Base-by-base conservation (phyloP, 2,113 vertebrate genomes). In the Brachirus orientalis region DNA sequence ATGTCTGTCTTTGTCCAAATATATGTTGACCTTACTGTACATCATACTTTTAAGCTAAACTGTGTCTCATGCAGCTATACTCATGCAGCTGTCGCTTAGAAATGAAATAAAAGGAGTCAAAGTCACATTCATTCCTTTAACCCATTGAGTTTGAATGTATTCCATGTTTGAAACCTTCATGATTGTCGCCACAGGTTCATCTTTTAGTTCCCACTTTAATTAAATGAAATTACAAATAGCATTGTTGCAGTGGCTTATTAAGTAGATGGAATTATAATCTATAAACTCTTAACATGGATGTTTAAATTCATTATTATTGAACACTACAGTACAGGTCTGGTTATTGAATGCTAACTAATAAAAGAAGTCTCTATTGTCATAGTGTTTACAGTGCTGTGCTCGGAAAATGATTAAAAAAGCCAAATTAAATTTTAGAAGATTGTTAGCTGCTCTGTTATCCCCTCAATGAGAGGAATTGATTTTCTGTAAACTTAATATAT, bases 251-350 rank as follows among this genome's bases (percentile, higher is more conserved):
- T 51, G 62, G 54, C 62, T 19, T 53, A 71, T 85, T 79, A 78
- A 85, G 67, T 11, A 28, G 54, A 75, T 75, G 36, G 63, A 74
- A 52, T 73, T 52, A 75, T 64, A 71, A 77, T 79, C 59, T 63
- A 60, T 43, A 60, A 57, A 63, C 72, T 44, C 58, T 63, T 41
- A 69, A 62, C 79, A 56, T 33, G 65, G 68, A n/a, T 28, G 47
- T 56, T 77, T 85, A 78, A 83, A 89, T 88, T 73, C 72, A 79
- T 48, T 22, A 45, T 69, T 79, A 83, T 85, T 75, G 64, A 71
- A 57, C 9, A 48, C 38, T 35, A 53, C 63, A 40, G 20, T 37
- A 48, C 33, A 33, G 44, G 43, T 18, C 56, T 22, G 61, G 13
- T 86, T 72, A 58, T 40, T 72, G 54, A 76, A 51, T 47, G 19